phyloP scores from a whole-genome alignment of 1,140 invertebrate genomes.

The Batillaria attramentaria region DNA sequence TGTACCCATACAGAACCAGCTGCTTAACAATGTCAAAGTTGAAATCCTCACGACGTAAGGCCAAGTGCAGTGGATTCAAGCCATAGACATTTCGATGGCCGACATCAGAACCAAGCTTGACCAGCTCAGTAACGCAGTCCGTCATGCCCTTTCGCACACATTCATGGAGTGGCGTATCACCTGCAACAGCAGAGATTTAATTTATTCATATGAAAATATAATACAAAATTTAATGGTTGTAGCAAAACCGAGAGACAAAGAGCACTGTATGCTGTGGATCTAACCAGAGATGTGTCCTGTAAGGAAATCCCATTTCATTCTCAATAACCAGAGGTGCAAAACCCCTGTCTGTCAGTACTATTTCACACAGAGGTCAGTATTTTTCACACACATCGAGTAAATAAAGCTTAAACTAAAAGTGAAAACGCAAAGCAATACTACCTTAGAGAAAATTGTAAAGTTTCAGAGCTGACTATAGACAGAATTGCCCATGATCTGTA shows the following conservation, averaged over 20 bases:
- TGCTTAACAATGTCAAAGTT: background rate
- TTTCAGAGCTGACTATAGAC: too few relatives aligned
- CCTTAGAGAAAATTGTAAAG: too few relatives aligned
- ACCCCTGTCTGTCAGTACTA: background rate
- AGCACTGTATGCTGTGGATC: background rate
- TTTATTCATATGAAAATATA: too few relatives aligned
- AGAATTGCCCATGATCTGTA: too few relatives aligned
- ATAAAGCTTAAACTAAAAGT: too few relatives aligned
- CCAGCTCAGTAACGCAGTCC: conserved; percentile 5
- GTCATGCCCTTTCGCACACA: conserved; percentile 1
- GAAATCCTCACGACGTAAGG: background rate
- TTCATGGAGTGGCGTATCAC: conserved; percentile 1
- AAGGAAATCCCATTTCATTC: background rate
- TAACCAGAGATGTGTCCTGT: background rate
- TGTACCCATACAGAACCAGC: background rate
- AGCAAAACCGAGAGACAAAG: background rate
- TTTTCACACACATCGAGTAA: too few relatives aligned
- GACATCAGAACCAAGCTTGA: background rate
- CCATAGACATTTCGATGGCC: background rate
- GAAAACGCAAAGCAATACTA: too few relatives aligned
- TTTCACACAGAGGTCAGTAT: too few relatives aligned
- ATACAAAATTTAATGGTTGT: too few relatives aligned
- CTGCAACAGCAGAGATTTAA: too few relatives aligned
- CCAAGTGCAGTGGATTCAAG: background rate
- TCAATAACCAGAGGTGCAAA: background rate